These are phyloP conservation scores for Conomelus anceps DNA, from an alignment of 2,888 invertebrate genomes.

Conservation along the genomic window DNA sequence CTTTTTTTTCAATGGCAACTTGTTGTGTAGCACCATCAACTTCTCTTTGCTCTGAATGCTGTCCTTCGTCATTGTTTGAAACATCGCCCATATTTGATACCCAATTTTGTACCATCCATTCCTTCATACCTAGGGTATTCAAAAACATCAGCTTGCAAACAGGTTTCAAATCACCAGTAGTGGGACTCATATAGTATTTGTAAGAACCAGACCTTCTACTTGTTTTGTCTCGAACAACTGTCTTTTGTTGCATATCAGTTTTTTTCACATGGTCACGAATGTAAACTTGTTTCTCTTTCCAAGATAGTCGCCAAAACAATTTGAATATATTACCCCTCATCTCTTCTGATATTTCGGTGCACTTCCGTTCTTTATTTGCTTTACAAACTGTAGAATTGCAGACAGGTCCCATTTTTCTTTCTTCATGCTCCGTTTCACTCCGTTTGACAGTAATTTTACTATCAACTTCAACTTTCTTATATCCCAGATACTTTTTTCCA, in stretches of 20 bases:
- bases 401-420: constrained; percentile 7
- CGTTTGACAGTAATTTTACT: neutral
- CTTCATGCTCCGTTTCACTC: neutral
- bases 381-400: constrained; percentile 13
- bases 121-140: constrained; percentile 11
- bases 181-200: constrained; percentile 4
- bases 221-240: neutral
- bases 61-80: neutral
- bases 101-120: constrained; percentile 18
- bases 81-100: neutral
- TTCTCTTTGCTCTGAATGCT: neutral
- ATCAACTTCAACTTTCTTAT: neutral
- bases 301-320: constrained; percentile 8
- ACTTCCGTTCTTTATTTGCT: constrained; percentile 5
- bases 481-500: constrained; percentile 13
- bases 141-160: constrained; percentile 15
- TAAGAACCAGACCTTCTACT: constrained; percentile 11
- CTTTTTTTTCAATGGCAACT: neutral
- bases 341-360: constrained; percentile 6
- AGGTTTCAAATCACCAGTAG: constrained; percentile 2
- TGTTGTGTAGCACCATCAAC: neutral
- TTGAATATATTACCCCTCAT: neutral
- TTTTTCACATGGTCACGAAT: neutral
- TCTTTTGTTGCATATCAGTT: neutral
- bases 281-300: constrained; percentile 13